Percentiles rank a stretch among this genome's conserved stretches.
phyloP scores from a whole-genome alignment of 2,888 invertebrate genomes.

The Drosophila anomalipes region DNA sequence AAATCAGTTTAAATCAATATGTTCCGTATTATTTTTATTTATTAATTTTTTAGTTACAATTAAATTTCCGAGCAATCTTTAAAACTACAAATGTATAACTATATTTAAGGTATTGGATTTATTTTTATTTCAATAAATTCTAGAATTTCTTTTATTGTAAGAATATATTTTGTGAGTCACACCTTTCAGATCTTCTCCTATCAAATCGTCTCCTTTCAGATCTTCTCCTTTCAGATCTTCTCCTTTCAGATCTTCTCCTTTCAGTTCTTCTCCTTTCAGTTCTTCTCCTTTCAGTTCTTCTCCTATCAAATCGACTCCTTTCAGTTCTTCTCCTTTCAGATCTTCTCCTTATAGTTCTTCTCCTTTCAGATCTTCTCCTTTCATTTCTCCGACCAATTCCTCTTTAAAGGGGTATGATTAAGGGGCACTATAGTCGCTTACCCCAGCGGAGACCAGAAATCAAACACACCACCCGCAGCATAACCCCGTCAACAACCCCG shows the following conservation, averaged over 20 bases:
- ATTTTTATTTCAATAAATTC: not conserved
- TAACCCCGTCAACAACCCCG: slow-evolving; percentile 16
- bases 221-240: not conserved
- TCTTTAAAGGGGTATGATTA: not conserved
- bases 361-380: not conserved
- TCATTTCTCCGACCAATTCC: slow-evolving; percentile 5
- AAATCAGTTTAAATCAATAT: not conserved
- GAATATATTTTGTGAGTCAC: not conserved
- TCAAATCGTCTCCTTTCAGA: not conserved
- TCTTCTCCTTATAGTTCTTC: not conserved
- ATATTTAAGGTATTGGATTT: not conserved
- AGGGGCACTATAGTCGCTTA: not conserved
- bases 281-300: not conserved
- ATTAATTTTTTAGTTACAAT: not conserved
- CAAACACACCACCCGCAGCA: slow-evolving; percentile 23
- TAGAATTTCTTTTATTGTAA: not conserved
- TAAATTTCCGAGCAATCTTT: not conserved
- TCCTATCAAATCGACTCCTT: not conserved
- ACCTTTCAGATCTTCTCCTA: not conserved
- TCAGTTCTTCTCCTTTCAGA: not conserved
- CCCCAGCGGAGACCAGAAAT: slow-evolving; percentile 36
- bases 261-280: not conserved
- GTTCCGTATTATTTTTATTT: not conserved
- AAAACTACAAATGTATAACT: not conserved
- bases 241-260: not conserved